These are phyloP conservation scores for Bombycilla garrulus DNA, from an alignment of 2,113 vertebrate species.

Conservation along the genomic window DNA sequence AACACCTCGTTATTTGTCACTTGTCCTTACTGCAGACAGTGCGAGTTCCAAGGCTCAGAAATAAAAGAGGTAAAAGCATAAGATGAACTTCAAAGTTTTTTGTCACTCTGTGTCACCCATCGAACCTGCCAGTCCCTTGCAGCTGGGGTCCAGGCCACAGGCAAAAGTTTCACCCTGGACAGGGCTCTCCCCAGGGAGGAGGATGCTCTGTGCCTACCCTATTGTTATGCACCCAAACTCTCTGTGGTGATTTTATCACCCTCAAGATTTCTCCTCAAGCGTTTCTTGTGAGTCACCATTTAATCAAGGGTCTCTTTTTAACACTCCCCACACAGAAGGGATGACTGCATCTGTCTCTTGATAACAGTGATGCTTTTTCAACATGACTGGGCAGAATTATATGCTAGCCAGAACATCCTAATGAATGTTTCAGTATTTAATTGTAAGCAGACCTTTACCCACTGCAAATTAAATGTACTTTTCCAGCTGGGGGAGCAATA, in stretches of 20 bases:
- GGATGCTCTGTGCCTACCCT: not conserved
- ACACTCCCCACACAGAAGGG: not conserved
- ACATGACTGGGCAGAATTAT: not conserved
- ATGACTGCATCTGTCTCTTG: conserved; percentile 7
- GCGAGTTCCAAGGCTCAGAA: not conserved
- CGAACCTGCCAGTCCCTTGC: not conserved
- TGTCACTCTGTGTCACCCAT: not conserved
- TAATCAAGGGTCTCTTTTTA: conserved; percentile 5
- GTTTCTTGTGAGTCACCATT: not conserved
- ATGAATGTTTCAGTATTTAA: conserved; percentile 9
- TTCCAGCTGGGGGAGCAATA: not conserved
- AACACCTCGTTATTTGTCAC: not conserved
- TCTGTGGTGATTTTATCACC: not conserved
- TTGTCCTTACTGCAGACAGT: not conserved
- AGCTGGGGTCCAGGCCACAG: not conserved
- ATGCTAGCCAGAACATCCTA: not conserved
- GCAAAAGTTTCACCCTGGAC: not conserved
- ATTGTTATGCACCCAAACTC: not conserved
- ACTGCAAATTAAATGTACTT: not conserved
- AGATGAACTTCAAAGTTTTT: not conserved
- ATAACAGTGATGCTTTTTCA: not conserved
- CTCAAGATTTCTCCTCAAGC: not conserved
- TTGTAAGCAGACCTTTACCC: not conserved
- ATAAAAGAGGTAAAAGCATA: not conserved
- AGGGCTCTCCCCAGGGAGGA: not conserved